A percentile compares a stretch with the other conserved stretches of the same genome.
These are phyloP conservation scores for Tromatobia lineatoria DNA, from an alignment of 2,888 invertebrate genomes.

Conservation along the genomic window DNA sequence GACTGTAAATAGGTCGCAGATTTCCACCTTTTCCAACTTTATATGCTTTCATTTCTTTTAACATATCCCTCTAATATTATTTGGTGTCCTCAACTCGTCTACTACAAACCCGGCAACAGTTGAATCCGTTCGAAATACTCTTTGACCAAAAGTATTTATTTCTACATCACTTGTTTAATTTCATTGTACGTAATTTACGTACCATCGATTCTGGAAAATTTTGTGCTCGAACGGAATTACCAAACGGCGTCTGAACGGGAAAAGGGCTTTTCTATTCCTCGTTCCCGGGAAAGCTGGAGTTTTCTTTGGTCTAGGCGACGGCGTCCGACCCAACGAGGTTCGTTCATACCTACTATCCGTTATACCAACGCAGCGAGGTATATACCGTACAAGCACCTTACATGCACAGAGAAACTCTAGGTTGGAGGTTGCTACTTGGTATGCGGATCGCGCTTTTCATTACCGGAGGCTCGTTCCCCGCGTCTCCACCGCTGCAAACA, in stretches of 20 bases:
- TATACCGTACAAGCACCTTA: constrained; percentile 57
- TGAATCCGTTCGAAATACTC: not conserved
- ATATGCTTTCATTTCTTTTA: no score
- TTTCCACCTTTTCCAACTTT: no score
- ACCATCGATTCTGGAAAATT: not conserved
- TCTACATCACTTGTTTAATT: no score
- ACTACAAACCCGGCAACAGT: no score
- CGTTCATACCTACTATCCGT: constrained; percentile 77
- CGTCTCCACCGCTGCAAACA: constrained; percentile 83
- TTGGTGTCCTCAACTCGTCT: no score
- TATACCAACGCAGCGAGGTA: constrained; percentile 61
- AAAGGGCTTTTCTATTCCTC: constrained; percentile 58
- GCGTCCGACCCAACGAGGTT: constrained; percentile 74
- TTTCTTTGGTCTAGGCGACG: constrained; percentile 57
- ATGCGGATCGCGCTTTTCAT: constrained; percentile 88
- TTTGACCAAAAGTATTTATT: not conserved
- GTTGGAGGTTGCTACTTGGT: constrained; percentile 86
- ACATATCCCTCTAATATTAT: no score
- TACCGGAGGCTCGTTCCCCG: constrained; percentile 86
- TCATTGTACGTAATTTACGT: not conserved
- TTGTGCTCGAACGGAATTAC: constrained; percentile 10
- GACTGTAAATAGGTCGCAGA: constrained; percentile 77
- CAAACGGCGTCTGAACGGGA: constrained; percentile 32
- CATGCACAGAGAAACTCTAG: constrained; percentile 65
- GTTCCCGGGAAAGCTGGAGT: constrained; percentile 43